Conservation (phyloP, 2,888 invertebrate genomes). For the Catocala sponsa region DNA sequence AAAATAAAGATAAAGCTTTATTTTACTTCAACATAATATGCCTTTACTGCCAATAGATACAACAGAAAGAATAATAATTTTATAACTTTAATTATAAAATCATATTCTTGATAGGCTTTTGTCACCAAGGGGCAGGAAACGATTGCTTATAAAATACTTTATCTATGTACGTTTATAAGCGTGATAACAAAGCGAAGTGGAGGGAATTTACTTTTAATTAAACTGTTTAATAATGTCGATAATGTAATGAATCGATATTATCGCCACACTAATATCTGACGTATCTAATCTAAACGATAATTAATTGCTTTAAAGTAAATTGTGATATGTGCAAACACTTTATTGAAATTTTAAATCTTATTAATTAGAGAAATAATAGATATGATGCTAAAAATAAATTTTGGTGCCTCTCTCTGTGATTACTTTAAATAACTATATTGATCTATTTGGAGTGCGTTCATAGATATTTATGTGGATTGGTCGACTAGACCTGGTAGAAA, state of each 20-base stretch:
- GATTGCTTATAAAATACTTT: neutral
- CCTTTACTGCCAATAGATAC: too few relatives aligned
- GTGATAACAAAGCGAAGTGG: slow-evolving; percentile 35
- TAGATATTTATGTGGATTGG: too few relatives aligned
- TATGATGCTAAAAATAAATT: neutral
- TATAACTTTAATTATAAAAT: too few relatives aligned
- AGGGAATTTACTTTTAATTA: slow-evolving; percentile 39
- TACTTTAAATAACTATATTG: too few relatives aligned
- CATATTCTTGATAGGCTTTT: neutral
- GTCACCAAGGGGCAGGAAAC: neutral
- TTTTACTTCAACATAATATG: too few relatives aligned
- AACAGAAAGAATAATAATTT: too few relatives aligned
- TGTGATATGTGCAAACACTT: slow-evolving; percentile 24
- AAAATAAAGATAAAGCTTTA: too few relatives aligned
- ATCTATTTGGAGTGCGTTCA: too few relatives aligned
- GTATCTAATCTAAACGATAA: slow-evolving; percentile 67
- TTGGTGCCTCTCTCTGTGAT: too few relatives aligned
- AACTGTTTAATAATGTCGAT: slow-evolving; percentile 39
- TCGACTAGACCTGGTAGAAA: too few relatives aligned
- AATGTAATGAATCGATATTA: slow-evolving; percentile 60
- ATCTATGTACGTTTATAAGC: neutral
- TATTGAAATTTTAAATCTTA: slow-evolving; percentile 18
- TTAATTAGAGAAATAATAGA: slow-evolving; percentile 11
- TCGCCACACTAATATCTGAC: slow-evolving; percentile 60
- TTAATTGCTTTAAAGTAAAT: slow-evolving; percentile 60